Evolutionary conservation across 1,140 invertebrate genomes (phyloP).

Genomic region (Drosophila albomicans): DNA sequence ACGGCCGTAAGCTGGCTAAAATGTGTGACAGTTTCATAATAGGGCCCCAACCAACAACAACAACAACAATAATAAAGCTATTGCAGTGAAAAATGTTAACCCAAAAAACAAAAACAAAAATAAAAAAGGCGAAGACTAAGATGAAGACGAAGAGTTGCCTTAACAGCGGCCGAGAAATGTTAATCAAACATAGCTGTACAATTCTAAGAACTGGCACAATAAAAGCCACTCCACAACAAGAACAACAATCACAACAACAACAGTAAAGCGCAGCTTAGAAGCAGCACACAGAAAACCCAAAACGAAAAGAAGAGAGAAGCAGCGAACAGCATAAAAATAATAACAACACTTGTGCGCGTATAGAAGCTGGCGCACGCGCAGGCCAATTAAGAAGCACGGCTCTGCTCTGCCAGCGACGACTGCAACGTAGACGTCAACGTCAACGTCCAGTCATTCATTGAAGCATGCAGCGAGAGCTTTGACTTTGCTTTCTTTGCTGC

Average conservation of each 20-base stretch:
- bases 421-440: conserved; percentile 12
- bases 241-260: conserved; percentile 26
- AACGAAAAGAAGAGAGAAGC: conserved; percentile 39
- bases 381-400: conserved; percentile 62
- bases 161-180: conserved; percentile 56
- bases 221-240: conserved; percentile 61
- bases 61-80: not conserved
- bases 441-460: conserved; percentile 46
- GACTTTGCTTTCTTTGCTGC: conserved; percentile 49
- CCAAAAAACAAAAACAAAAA: conserved; percentile 30
- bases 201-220: conserved; percentile 78
- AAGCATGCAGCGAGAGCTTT: conserved; percentile 52
- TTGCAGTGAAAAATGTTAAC: conserved; percentile 44
- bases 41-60: conserved; percentile 29
- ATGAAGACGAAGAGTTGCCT: not conserved
- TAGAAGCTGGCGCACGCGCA: conserved; percentile 66
- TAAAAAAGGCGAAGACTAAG: not conserved
- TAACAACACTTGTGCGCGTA: conserved; percentile 45
- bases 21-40: conserved; percentile 80
- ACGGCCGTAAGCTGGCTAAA: conserved; percentile 57
- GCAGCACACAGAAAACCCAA: conserved; percentile 47
- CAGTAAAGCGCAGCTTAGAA: conserved; percentile 39
- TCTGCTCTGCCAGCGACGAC: conserved; percentile 19
- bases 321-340: conserved; percentile 25
- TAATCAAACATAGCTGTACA: conserved; percentile 81